Conservation (phyloP, 2,113 vertebrate genomes). For the Spea multiplicata region DNA sequence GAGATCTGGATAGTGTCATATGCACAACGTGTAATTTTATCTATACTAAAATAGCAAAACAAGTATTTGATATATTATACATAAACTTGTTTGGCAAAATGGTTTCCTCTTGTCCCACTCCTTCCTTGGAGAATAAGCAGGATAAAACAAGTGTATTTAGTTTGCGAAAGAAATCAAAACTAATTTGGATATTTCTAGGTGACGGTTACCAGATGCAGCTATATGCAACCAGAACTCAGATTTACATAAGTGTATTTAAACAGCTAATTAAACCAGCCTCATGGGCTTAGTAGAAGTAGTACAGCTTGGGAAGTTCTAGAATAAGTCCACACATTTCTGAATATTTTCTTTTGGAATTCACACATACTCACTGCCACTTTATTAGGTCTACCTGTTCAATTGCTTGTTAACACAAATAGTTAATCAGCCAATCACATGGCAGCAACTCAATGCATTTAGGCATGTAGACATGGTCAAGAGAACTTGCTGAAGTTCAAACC, state of each 20-base stretch:
- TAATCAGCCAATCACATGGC: too few relatives aligned
- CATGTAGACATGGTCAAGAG: too few relatives aligned
- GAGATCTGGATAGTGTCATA: slow-evolving; percentile 35
- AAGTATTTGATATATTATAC: slow-evolving; percentile 36
- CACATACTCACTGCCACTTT: too few relatives aligned
- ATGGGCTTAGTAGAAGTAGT: slow-evolving; percentile 20
- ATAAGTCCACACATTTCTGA: background rate
- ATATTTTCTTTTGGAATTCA: background rate
- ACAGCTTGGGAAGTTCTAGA: slow-evolving; percentile 11
- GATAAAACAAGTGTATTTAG: slow-evolving; percentile 38
- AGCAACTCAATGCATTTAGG: too few relatives aligned
- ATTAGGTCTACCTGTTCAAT: background rate
- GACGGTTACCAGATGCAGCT: slow-evolving; percentile 31
- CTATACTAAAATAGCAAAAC: slow-evolving; percentile 43
- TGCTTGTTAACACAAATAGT: too few relatives aligned
- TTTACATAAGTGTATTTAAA: slow-evolving; percentile 48
- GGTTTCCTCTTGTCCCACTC: slow-evolving; percentile 25
- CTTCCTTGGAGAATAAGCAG: slow-evolving; percentile 18
- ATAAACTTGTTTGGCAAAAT: slow-evolving; percentile 30
- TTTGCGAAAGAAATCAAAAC: slow-evolving; percentile 31
- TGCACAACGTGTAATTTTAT: slow-evolving; percentile 37
- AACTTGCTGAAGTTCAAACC: too few relatives aligned
- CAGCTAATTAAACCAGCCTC: slow-evolving; percentile 30
- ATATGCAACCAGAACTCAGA: slow-evolving; percentile 40
- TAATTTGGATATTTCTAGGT: slow-evolving; percentile 24